Base-by-base conservation (phyloP, 1,140 invertebrate genomes). In the Drosophila gunungcola region DNA sequence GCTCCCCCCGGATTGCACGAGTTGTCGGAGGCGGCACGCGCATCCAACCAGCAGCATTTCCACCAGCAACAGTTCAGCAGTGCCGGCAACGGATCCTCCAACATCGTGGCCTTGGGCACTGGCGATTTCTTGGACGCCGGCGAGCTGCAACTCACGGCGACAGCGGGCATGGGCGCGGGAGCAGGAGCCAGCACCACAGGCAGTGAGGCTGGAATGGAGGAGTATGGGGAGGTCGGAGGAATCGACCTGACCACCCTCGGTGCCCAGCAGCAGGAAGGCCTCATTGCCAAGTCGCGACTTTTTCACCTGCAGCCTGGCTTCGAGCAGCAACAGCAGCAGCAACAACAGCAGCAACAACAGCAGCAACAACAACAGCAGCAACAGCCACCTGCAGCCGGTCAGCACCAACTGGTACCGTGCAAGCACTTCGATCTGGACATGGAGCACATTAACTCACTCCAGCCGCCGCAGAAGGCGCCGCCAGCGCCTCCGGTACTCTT, bases 21-120 rank as follows among this genome's bases (percentile, higher is more conserved):
- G 78, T 92, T 94, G 2, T 93, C 94, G 0, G 94, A 94, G 57
- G 93, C 94, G 13, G 93, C 94, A 2, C 82, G 93, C 3, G 93
- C 93, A 46, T 82, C 91, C 9, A 92, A 92, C 52, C 92, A 92
- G 61, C 92, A 92, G 57, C 56, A 89, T 25, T 91, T 90, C 27
- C 84, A 88, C 70, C 91, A 92, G 58, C 84, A 92, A 52, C 91
- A 92, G 65, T 91, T 88, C 45, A 91, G 29, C 42, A 34, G 34
- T 4, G 13, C 53, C n/a, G 73, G 72, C 4, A 85, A 73, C 38
- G 62, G 63, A 11, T 49, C 81, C 42, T 76, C 69, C 16, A 89
- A 88, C 43, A 84, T 89, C 52, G 84, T 89, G 4, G 69, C 82
- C 1, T 39, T 86, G 9, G 82, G 88, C 13, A 78, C 85, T 27